Conservation (phyloP, 2,888 invertebrate species). For the Pterostichus niger region DNA sequence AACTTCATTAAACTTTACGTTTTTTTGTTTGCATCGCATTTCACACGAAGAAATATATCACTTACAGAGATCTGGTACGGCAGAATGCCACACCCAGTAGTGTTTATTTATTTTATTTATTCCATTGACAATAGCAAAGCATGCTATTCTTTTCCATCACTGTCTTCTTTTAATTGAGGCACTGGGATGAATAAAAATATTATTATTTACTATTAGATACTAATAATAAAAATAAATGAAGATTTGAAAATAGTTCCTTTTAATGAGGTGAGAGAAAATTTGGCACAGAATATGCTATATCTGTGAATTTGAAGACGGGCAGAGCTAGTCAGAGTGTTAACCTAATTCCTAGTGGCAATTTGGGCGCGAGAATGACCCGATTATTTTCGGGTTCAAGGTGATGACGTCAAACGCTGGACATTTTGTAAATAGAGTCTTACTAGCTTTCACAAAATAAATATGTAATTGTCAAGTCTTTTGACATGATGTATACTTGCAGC, state of each 20-base stretch:
- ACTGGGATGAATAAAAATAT: conserved; percentile 32
- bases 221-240: not conserved
- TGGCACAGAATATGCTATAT: not conserved
- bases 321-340: conserved; percentile 4
- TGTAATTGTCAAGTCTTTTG: not conserved
- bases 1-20: too few relatives aligned
- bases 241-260: not conserved
- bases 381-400: conserved; percentile 42
- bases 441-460: not conserved
- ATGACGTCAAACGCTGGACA: not conserved
- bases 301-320: conserved; percentile 16
- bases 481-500: not conserved
- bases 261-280: conserved; percentile 20
- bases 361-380: not conserved
- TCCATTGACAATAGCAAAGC: too few relatives aligned
- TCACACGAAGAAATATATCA: too few relatives aligned
- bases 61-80: too few relatives aligned
- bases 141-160: too few relatives aligned
- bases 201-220: conserved; percentile 23
- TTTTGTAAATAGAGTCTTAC: not conserved
- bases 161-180: too few relatives aligned
- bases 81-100: too few relatives aligned
- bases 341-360: conserved; percentile 22
- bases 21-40: too few relatives aligned
- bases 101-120: too few relatives aligned